Percentiles rank a stretch among this genome's conserved stretches.
Evolutionary conservation across 2,888 invertebrate species (phyloP).

Genomic region (Alcis repandata): DNA sequence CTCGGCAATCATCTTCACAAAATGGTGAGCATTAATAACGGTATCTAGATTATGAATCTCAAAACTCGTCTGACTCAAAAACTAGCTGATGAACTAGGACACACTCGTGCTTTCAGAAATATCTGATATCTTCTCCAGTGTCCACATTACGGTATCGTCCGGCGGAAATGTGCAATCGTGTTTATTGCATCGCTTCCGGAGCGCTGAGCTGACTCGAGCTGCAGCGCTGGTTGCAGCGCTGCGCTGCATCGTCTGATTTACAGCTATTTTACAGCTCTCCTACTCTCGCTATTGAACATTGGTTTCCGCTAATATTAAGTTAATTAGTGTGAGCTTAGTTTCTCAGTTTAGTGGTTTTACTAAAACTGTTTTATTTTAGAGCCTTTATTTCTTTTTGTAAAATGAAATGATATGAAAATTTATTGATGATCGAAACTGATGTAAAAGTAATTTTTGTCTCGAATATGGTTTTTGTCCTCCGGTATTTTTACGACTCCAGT

Average conservation of each 20-base stretch:
- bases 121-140: not conserved
- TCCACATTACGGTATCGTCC: not conserved
- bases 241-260: constrained; percentile 9
- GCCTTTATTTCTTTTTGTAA: not conserved
- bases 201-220: not conserved
- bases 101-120: not conserved
- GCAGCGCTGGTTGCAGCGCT: not conserved
- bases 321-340: not conserved
- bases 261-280: constrained; percentile 7
- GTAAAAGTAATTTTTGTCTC: too few species aligned
- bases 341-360: not conserved
- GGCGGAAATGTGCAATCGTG: constrained; percentile 62
- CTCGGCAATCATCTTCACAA: too few species aligned
- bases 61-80: too few species aligned
- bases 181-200: constrained; percentile 57
- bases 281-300: constrained; percentile 10
- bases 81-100: too few species aligned
- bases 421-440: too few species aligned
- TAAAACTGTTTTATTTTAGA: not conserved
- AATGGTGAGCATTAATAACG: too few species aligned
- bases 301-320: not conserved
- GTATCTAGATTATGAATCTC: too few species aligned
- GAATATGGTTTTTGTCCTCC: not conserved
- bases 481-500: not conserved
- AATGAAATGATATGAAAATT: not conserved